These are phyloP conservation scores for Campylomormyrus numenius DNA, from an alignment of 2,113 vertebrate genomes.

Conservation along the genomic window DNA sequence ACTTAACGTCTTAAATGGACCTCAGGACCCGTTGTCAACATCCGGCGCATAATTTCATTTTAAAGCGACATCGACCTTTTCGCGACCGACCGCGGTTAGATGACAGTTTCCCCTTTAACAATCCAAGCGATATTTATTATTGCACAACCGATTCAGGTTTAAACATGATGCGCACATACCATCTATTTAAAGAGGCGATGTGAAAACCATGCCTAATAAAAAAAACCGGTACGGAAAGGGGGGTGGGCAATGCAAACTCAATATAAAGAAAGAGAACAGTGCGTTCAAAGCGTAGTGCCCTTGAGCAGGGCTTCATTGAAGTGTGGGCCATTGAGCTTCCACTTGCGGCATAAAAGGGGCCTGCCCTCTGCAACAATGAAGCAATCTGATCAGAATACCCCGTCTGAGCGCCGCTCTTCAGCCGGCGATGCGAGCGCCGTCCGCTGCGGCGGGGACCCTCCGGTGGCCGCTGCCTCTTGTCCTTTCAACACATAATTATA, in stretches of 20 bases:
- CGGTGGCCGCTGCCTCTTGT: not conserved
- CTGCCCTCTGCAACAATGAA: constrained; percentile 10
- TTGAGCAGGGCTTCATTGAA: constrained; percentile 21
- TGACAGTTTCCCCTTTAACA: not conserved
- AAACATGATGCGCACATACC: not conserved
- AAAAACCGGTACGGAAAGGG: not conserved
- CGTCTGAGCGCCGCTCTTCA: constrained; percentile 3
- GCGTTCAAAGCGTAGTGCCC: constrained; percentile 20
- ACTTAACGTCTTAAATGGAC: not conserved
- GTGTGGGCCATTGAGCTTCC: constrained; percentile 19
- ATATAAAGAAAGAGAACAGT: constrained; percentile 2
- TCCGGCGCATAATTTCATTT: not conserved
- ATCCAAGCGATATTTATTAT: not conserved
- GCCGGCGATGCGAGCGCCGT: not conserved
- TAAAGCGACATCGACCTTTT: constrained; percentile 7
- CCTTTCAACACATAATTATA: constrained; percentile 14
- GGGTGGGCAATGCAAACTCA: constrained; percentile 6
- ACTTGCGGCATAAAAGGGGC: constrained; percentile 20
- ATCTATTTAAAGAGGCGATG: not conserved
- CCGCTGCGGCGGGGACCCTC: not conserved
- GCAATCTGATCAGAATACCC: constrained; percentile 24
- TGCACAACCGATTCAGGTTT: not conserved
- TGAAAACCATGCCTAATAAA: not conserved
- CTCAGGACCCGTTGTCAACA: not conserved
- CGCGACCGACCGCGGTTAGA: not conserved